Percentiles rank a stretch among this genome's conserved stretches.
phyloP scores from a whole-genome alignment of 2,113 vertebrate species.

The Myotis davidii region DNA sequence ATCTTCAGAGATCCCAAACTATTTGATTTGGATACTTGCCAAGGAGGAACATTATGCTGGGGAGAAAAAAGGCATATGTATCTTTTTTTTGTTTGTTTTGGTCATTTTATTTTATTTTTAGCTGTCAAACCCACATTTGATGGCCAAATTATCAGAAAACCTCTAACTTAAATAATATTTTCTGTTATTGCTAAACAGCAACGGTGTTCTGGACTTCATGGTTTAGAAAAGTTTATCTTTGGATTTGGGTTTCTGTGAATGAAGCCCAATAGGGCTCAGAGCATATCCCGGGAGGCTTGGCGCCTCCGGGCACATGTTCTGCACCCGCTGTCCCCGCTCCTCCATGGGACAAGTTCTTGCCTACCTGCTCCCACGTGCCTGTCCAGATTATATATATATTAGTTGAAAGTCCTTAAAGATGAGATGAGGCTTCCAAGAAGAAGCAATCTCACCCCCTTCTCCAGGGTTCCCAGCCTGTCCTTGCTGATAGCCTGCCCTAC shows the following conservation, averaged over 20 bases:
- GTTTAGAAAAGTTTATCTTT: background rate
- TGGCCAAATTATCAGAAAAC: background rate
- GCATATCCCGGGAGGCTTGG: fast-evolving
- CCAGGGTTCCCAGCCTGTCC: background rate
- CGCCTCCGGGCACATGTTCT: no score
- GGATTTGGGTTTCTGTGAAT: background rate
- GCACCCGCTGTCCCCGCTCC: background rate
- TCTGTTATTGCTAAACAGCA: background rate
- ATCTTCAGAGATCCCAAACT: background rate
- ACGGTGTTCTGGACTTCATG: background rate
- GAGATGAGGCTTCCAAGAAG: background rate
- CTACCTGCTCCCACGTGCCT: background rate
- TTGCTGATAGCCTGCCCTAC: background rate
- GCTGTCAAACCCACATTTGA: slow-evolving; percentile 22
- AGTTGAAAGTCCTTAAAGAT: background rate
- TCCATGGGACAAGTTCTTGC: background rate
- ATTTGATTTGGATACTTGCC: background rate
- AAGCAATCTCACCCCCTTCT: background rate
- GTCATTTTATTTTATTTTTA: background rate
- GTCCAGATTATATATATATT: background rate
- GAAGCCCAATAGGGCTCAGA: background rate
- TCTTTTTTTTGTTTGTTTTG: background rate
- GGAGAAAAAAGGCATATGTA: background rate
- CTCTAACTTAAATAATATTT: slow-evolving; percentile 19
- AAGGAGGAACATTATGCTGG: slow-evolving; percentile 6